Base-by-base conservation (phyloP, 2,113 vertebrate genomes). In the Ageneiosus marmoratus region DNA sequence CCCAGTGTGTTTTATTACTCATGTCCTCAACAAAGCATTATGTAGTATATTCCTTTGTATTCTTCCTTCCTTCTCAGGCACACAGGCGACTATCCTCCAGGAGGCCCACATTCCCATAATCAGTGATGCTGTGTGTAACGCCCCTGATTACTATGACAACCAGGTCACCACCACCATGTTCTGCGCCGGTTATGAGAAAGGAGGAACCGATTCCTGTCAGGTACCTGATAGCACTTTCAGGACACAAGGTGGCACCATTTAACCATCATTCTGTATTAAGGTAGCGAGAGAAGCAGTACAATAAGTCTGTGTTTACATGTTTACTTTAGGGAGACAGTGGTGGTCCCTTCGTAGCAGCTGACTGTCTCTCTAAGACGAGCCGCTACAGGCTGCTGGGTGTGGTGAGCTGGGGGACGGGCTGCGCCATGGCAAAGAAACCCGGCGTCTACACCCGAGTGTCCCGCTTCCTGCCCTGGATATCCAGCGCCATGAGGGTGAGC, bases 111-210 rank as follows among this genome's bases (percentile, higher is more conserved):
- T 97, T 4, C 96, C 96, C 37, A 95, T 97, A 79, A 96, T 98
- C 89, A 96, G 95, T 82, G 95, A 93, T 15, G 76, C 91, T 0
- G 91, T 96, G 82, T 98, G 96, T 87, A 98, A 96, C 0, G 90
- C 91, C 74, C 94, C 95, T 0, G 96, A 97, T 81, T 98, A 96
- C 90, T 98, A 98, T 0, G 93, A 95, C 88, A 96, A 94, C 86
- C 96, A 97, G 92, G 95, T 98, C 91, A 96, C 95, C 78, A 95
- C 94, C 86, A 95, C 93, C 81, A 98, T 98, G 96, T 97, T 98
- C 92, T 98, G 96, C 56, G 96, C 96, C 0, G 96, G 96, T 5
- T 97, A 93, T 86, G 92, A 94, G 10, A 96, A 96, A 84, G 96
- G 96, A 15, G 95, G 95, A 84, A 94, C 90, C 0, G 96, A 98